Base-by-base conservation (phyloP, 2,888 invertebrate species). In the Apodemia mormo region DNA sequence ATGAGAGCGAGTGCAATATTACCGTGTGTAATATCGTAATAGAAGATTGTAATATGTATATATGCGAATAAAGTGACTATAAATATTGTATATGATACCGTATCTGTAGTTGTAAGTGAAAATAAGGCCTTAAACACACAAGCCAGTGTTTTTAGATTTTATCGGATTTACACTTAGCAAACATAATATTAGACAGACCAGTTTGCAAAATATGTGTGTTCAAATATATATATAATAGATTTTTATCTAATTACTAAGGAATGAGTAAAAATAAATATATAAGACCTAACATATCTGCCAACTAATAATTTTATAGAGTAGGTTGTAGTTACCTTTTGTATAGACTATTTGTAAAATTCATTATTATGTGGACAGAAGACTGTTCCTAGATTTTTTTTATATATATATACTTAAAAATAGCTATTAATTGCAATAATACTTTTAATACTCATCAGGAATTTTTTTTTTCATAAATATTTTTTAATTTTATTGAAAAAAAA, bases 211-310 rank as follows among this genome's bases (percentile, higher is more conserved):
- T 43, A 49, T 68, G 75, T 77, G 75, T 75, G 77, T 77, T 77
- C 77, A 77, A 72, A 69, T 74, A 73, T 76, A 73, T 68, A 67
- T 76, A 73, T 68, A 67, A 72, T 69, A 71, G 68, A 65, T 68
- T 68, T 72, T 69, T 73, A 67, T 69, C 65, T 67, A 68, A 70
- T 64, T 67, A 72, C 64, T 52, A 74, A 74, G 73, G 70, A 68
- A 70, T 54, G 71, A 66, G 49, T 68, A 61, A 71, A 70, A 73
- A 70, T 69, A 65, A 52, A 54, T 45, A 58, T 52, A 70, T 68
- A 79, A 78, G 76, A 76, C 79, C 75, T 79, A 77, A 85, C 85
- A 85, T 85, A 85, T 85, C 85, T 83, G 85, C 85, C 84, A 84
- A 84, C 75, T 80, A 79, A 79, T 77, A 77, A 79, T 85, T 84